phyloP scores from a whole-genome alignment of 2,888 invertebrate species.

The Acronicta leporina region DNA sequence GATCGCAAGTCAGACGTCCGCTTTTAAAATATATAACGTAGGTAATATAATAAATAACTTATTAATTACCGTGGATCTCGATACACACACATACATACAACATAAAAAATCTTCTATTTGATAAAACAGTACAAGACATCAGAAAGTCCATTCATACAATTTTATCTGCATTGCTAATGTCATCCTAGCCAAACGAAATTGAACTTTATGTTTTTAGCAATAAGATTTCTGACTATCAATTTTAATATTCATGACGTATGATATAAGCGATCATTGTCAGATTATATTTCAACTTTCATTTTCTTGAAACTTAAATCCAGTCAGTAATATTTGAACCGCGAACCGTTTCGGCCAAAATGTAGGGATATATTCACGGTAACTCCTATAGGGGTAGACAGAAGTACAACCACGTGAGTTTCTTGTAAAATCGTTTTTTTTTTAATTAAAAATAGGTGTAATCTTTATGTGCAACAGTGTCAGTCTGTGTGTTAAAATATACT shows the following conservation, averaged over 20 bases:
- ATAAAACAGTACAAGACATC: constrained; percentile 20
- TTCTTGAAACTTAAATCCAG: constrained; percentile 33
- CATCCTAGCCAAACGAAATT: constrained; percentile 15
- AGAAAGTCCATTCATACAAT: constrained; percentile 45
- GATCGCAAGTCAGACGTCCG: too few species aligned
- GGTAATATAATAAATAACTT: too few species aligned
- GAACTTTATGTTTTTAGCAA: constrained; percentile 3
- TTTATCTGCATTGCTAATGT: constrained; percentile 18
- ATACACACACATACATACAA: constrained; percentile 4
- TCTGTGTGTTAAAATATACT: not conserved
- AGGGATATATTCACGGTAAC: constrained; percentile 12
- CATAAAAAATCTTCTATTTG: constrained; percentile 6
- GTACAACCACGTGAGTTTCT: not conserved
- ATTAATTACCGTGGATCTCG: too few species aligned
- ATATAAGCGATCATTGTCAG: constrained; percentile 46
- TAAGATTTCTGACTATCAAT: constrained; percentile 18
- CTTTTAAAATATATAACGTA: too few species aligned
- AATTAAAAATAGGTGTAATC: not conserved
- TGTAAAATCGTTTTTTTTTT: not conserved
- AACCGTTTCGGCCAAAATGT: constrained; percentile 36
- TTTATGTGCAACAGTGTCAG: not conserved
- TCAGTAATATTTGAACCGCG: constrained; percentile 26
- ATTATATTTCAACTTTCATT: constrained; percentile 48
- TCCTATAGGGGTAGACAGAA: constrained; percentile 16
- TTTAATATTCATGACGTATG: constrained; percentile 41